Evolutionary conservation across 2,113 vertebrate genomes (phyloP), one percentile per base, ranked within the genome.

Genomic region (Rhodinocichla rosea): DNA sequence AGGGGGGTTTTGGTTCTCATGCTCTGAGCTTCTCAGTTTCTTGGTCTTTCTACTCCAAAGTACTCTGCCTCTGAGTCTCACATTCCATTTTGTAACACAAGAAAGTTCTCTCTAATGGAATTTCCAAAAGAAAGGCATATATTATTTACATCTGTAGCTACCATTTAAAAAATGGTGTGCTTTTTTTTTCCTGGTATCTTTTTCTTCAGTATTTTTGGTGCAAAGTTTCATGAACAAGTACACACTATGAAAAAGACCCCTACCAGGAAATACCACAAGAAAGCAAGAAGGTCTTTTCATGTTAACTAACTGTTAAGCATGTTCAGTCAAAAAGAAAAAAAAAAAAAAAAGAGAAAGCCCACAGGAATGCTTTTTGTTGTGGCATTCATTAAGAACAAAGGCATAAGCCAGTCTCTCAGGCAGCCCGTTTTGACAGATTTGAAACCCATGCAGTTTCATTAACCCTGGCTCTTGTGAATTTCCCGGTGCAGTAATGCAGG

Each of bases 291-390:
- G 70, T 65, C 81, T 89, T 96, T 97, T 94, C 83, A 95, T 95
- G 92, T 96, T 95, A 95, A 94, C 62, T 94, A 78, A 93, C 87
- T 90, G 86, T 90, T 94, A 92, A 93, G 60, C 56, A 68, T 89
- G 88, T 83, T 93, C 76, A 84, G 77, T 82, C 7, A 69, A 35
- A 83, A 75, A 83, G 24, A 53, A 32, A 53, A 53, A 30, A 52
- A 83, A 67, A 73, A 39, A 47, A 87, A 11, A 45, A 15, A 11
- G 0, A n/a, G 26, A 57, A 79, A 79, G 27, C 78, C 94, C 94
- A 93, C 90, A 95, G 93, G 93, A 97, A 96, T 95, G 91, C 52
- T 92, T 95, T 96, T 94, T 96, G 95, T 96, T 95, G 87, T 89
- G 91, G 78, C 64, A 83, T 94, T 95, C 89, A 86, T 86, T 89